phyloP scores from a whole-genome alignment of 2,888 invertebrate species.

The Drosophila ustulata region DNA sequence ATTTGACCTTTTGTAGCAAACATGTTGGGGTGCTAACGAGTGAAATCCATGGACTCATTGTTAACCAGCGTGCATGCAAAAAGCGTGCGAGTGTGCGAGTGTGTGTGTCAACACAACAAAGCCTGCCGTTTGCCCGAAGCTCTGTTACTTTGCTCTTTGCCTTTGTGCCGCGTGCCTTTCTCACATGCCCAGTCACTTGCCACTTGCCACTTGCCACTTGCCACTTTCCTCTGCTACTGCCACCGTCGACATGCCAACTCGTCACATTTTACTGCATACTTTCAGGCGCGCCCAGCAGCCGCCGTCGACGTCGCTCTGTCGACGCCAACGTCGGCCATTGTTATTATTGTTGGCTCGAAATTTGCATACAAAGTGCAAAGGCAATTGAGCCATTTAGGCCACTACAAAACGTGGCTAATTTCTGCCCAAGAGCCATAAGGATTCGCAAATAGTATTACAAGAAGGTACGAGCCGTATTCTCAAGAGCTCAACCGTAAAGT shows the following conservation, averaged over 20 bases:
- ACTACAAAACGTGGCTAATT: slow-evolving; percentile 72
- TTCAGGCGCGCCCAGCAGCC: slow-evolving; percentile 46
- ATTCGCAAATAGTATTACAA: slow-evolving; percentile 9
- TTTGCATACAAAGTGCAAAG: slow-evolving; percentile 62
- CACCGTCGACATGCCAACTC: slow-evolving; percentile 35
- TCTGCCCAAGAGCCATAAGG: slow-evolving; percentile 47
- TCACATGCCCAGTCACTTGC: slow-evolving; percentile 58
- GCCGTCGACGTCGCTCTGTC: neutral
- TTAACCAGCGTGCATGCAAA: slow-evolving; percentile 26
- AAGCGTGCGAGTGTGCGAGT: slow-evolving; percentile 9
- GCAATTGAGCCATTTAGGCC: slow-evolving; percentile 61
- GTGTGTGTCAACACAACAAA: slow-evolving; percentile 57
- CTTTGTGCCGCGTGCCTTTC: slow-evolving; percentile 43
- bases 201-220: slow-evolving; percentile 44
- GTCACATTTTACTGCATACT: slow-evolving; percentile 64
- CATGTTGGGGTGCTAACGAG: slow-evolving; percentile 43
- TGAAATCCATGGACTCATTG: slow-evolving; percentile 45
- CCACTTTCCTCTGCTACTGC: slow-evolving; percentile 5
- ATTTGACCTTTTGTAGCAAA: slow-evolving; percentile 43
- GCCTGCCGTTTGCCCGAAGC: slow-evolving; percentile 49
- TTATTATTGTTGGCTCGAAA: slow-evolving; percentile 19
- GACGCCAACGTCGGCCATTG: neutral
- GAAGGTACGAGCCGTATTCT: slow-evolving; percentile 11
- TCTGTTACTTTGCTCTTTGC: slow-evolving; percentile 53
- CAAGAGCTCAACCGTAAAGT: slow-evolving; percentile 35